Evolutionary conservation across 2,113 vertebrate genomes (phyloP), one percentile per base, ranked within the genome.

Genomic region (Conger conger): DNA sequence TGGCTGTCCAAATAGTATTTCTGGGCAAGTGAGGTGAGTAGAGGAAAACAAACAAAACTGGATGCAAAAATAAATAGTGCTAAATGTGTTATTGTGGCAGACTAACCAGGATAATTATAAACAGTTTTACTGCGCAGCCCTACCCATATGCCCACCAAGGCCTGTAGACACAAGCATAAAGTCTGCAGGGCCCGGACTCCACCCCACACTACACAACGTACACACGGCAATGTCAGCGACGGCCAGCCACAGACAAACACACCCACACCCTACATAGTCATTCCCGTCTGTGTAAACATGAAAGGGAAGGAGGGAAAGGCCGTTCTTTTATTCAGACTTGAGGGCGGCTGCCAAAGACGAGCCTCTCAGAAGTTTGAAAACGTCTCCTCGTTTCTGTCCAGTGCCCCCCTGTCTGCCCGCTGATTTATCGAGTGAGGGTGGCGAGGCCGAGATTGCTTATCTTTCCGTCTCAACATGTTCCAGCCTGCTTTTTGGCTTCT

Each of bases 401-500:
- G 77, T 27, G 77, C 84, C 84, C 87, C 83, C 82, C 81, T 82
- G 88, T 68, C 80, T 53, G 68, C 33, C 81, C 27, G 68, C 27
- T 79, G 68, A 89, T 89, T 92, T 92, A 92, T 93, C 89, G 89
- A 3, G 18, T 73, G 81, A 80, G 38, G 86, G 86, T 90, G 90
- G 86, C 4, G 50, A n/a, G 87, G 92, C 57, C 18, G 86, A 83
- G 84, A 88, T n/a, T 84, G 80, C 88, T 92, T 89, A 93, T 94
- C 93, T 92, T 88, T 92, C 89, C 83, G 86, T 91, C 87, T 90
- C 92, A 90, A 83, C 87, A 83, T 77, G 86, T 89, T 90, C 88
- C 90, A 45, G 87, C 89, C 92, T 86, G 77, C 88, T 91, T 90
- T 93, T 92, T 87, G 91, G 90, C 77, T 27, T 87, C 79, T 53